A percentile compares a stretch with the other conserved stretches of the same genome.
Evolutionary conservation across 2,888 invertebrate genomes (phyloP).

Genomic region (Subacronicta megacephala): DNA sequence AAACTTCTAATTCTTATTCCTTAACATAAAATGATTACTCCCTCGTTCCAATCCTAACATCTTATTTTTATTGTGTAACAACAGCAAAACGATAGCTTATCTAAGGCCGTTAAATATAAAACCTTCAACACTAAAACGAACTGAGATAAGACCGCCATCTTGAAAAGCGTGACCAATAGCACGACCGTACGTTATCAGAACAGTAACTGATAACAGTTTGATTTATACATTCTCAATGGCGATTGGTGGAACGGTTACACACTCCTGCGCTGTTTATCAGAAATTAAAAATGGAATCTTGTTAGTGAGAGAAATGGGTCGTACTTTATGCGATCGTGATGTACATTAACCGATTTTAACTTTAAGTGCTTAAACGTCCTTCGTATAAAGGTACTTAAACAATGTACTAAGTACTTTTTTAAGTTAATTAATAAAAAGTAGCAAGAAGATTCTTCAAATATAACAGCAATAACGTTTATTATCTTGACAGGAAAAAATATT

Average conservation of each 20-base stretch:
- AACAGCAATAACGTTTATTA: no score
- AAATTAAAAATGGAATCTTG: constrained; percentile 78
- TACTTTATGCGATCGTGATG: constrained; percentile 61
- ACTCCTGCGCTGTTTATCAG: constrained; percentile 64
- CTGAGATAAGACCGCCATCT: constrained; percentile 82
- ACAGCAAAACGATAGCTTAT: constrained; percentile 70
- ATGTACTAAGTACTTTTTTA: no score
- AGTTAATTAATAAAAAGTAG: no score
- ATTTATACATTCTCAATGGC: constrained; percentile 77
- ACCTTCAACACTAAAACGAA: constrained; percentile 75
- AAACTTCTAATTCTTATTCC: no score
- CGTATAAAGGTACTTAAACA: background rate
- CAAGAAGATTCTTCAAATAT: no score
- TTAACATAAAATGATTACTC: constrained; percentile 6
- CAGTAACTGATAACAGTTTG: constrained; percentile 81
- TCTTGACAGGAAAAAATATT: background rate
- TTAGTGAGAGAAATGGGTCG: constrained; percentile 75
- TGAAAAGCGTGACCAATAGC: constrained; percentile 84
- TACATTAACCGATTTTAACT: constrained; percentile 37
- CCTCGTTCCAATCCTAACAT: constrained; percentile 18
- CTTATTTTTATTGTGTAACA: constrained; percentile 57
- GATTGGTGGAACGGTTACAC: constrained; percentile 77
- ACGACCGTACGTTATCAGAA: constrained; percentile 76
- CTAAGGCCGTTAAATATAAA: constrained; percentile 73
- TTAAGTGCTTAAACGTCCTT: constrained; percentile 30